phyloP scores from a whole-genome alignment of 2,888 invertebrate genomes.

The Melitaea athalia region DNA sequence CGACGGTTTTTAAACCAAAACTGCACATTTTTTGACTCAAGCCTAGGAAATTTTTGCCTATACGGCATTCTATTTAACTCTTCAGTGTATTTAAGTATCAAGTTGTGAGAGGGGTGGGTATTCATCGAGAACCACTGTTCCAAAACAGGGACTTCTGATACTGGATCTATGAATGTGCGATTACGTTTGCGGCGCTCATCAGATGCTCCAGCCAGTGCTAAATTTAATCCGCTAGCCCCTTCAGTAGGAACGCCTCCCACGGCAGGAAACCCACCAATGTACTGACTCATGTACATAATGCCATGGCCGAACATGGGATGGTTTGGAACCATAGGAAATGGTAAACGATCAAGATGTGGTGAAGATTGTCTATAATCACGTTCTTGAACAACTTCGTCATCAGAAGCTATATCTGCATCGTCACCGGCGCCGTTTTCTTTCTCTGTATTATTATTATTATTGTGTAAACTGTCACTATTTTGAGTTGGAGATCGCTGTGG shows the following conservation, averaged over 20 bases:
- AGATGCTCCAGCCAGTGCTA: constrained; percentile 85
- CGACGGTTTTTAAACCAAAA: constrained; percentile 99
- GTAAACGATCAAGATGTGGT: constrained; percentile 78
- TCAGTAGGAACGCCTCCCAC: constrained; percentile 80
- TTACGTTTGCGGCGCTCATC: constrained; percentile 97
- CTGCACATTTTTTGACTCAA: constrained; percentile 99
- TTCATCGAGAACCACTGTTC: constrained; percentile 99
- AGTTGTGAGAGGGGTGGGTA: constrained; percentile 98
- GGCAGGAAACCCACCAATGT: constrained; percentile 84
- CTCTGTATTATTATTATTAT: constrained; percentile 75
- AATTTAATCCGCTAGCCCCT: constrained; percentile 83
- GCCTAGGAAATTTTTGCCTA: constrained; percentile 98
- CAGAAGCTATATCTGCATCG: constrained; percentile 78
- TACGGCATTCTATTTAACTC: constrained; percentile 98
- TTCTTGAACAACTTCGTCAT: constrained; percentile 73
- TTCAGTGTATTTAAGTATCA: constrained; percentile 98
- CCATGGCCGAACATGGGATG: constrained; percentile 93
- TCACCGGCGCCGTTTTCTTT: constrained; percentile 76
- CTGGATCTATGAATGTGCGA: constrained; percentile 99
- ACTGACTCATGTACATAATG: constrained; percentile 96
- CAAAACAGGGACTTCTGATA: constrained; percentile 96
- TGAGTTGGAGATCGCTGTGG: constrained; percentile 80
- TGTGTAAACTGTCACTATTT: constrained; percentile 80
- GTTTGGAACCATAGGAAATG: constrained; percentile 92
- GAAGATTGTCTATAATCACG: constrained; percentile 69